Conservation (phyloP, 2,113 vertebrate genomes). For the Phocoena sinus region DNA sequence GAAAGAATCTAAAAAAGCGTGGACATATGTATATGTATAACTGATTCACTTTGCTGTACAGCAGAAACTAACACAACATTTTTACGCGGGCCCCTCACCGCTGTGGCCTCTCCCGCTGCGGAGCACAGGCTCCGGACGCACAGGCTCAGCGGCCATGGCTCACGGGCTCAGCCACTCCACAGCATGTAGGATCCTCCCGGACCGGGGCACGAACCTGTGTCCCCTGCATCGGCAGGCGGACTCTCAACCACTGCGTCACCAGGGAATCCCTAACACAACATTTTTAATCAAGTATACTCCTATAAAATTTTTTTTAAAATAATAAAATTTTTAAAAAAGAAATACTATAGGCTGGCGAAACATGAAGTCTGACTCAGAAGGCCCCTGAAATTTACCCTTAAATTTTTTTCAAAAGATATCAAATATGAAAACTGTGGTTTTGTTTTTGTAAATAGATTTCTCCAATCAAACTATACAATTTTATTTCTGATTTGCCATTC, state of each 20-base stretch:
- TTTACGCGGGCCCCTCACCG: too few relatives aligned
- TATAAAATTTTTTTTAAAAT: not conserved
- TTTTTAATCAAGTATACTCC: not conserved
- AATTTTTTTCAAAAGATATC: not conserved
- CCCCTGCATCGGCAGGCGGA: too few relatives aligned
- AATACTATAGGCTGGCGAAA: rapidly evolving
- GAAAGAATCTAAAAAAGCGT: not conserved
- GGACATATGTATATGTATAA: not conserved
- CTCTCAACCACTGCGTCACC: too few relatives aligned
- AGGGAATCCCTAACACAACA: too few relatives aligned
- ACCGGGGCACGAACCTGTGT: too few relatives aligned
- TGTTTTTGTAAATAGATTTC: not conserved
- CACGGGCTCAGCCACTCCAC: too few relatives aligned
- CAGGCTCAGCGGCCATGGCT: too few relatives aligned
- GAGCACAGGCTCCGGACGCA: too few relatives aligned
- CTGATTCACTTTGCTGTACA: not conserved
- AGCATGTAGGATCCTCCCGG: too few relatives aligned
- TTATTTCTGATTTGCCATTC: not conserved
- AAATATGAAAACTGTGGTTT: not conserved
- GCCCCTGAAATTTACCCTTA: not conserved
- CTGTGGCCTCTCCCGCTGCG: too few relatives aligned
- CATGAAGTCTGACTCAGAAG: not conserved
- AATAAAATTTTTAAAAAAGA: not conserved
- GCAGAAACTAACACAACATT: not conserved
- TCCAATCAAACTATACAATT: not conserved